Conservation (phyloP, 2,113 vertebrate species). For the Helogale parvula region DNA sequence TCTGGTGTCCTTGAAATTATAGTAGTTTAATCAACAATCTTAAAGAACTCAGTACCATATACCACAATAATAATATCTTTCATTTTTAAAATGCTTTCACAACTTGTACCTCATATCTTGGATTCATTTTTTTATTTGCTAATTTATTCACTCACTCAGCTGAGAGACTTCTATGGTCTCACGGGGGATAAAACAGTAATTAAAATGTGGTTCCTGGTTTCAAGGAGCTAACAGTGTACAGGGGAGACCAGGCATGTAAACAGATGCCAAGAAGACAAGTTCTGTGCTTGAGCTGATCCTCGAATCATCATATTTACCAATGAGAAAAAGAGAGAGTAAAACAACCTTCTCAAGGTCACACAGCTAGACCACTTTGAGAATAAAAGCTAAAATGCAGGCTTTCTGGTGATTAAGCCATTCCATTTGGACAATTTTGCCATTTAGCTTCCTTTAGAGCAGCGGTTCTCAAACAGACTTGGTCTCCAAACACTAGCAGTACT, state of each 20-base stretch:
- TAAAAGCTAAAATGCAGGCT: background rate
- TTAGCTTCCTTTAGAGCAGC: background rate
- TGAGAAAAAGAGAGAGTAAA: background rate
- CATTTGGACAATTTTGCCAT: background rate
- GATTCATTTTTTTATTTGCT: slow-evolving; percentile 70
- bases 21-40: background rate
- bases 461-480: background rate
- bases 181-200: slow-evolving; percentile 57
- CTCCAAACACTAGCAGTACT: background rate
- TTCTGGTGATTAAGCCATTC: background rate
- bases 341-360: slow-evolving; percentile 48
- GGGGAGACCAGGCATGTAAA: background rate
- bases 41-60: background rate
- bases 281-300: background rate
- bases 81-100: slow-evolving; percentile 36
- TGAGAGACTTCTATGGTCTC: slow-evolving; percentile 48
- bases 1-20: background rate
- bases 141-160: slow-evolving; percentile 48
- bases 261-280: background rate
- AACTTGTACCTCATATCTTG: background rate
- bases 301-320: background rate
- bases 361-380: background rate
- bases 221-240: slow-evolving; percentile 24
- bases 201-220: slow-evolving; percentile 62
- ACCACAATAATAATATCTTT: background rate